A percentile compares a stretch with the other conserved stretches of the same genome.
Evolutionary conservation across 2,113 vertebrate genomes (phyloP).

Genomic region (Rhea pennata): DNA sequence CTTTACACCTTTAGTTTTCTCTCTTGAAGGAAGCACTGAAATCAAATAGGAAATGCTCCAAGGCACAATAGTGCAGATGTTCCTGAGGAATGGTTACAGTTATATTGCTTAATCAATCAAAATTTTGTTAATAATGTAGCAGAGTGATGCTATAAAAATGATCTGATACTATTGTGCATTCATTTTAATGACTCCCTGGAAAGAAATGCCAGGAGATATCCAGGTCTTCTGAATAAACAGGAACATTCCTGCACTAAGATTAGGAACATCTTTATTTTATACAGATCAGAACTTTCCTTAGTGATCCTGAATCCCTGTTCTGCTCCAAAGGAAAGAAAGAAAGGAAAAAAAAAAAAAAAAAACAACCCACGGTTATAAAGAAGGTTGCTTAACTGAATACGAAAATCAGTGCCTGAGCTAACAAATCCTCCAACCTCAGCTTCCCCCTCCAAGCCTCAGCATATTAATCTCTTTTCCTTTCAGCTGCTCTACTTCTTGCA

Average conservation of each 20-base stretch:
- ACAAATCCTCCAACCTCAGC: neutral
- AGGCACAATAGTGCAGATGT: neutral
- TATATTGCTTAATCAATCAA: slow-evolving; percentile 34
- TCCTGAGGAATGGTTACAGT: slow-evolving; percentile 3
- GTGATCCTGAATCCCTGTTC: neutral
- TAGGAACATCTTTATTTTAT: neutral
- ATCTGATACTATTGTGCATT: slow-evolving; percentile 9
- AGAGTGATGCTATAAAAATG: neutral
- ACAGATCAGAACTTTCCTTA: neutral
- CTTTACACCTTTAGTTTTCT: neutral
- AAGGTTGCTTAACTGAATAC: neutral
- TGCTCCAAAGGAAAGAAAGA: neutral
- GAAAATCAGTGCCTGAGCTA: slow-evolving; percentile 14
- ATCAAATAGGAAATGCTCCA: neutral
- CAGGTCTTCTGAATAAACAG: neutral
- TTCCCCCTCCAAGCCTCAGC: neutral
- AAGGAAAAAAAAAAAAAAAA: neutral
- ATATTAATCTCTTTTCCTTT: slow-evolving; percentile 59
- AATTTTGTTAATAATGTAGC: slow-evolving; percentile 11
- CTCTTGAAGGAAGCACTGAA: neutral
- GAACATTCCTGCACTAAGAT: slow-evolving; percentile 7
- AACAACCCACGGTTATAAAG: neutral
- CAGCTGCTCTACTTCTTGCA: slow-evolving; percentile 36
- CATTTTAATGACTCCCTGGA: slow-evolving; percentile 24
- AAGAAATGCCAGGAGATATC: neutral